Evolutionary conservation across 2,113 vertebrate genomes (phyloP), one percentile per base, ranked within the genome.

Genomic region (Macquaria ambigua): DNA sequence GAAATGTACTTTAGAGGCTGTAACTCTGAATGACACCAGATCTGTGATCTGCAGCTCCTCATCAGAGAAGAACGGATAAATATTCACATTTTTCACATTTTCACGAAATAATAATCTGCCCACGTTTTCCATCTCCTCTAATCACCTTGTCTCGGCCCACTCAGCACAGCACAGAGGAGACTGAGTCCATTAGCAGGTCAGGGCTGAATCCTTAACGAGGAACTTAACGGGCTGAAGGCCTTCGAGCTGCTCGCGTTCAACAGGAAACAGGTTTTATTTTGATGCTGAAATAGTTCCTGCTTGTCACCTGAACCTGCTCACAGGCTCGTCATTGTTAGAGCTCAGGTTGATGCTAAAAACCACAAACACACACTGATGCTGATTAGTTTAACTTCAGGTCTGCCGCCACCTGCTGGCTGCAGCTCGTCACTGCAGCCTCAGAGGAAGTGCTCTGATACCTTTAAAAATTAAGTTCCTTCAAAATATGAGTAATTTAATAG

Each of bases 401-500:
- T 61, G 63, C 50, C 48, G 1, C 85, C 85, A 46, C 41, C 85
- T 77, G 67, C 61, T 83, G 89, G 79, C 72, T 7, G 69, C 67
- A 71, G 55, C 37, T 15, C 0, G 0, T 6, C 34, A 58, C 78
- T 84, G 74, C 85, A 53, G 63, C 52, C 34, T 39, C 6, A 20
- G 4, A 34, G 10, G 61, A 50, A 1, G 48, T 1, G 14, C 43
- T 46, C 43, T 15, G 48, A 4, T 37, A 37, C 37, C 37, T 37
- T 37, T 37, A 37, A 37, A 39, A 52, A 16, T 52, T 21, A 6
- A 9, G 11, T 5, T 58, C 11, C 56, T 28, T 58, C 6, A 8
- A 15, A 16, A 9, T 4, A 62, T 9, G 3, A 1, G 1, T 34
- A 0, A 8, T 62, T 34, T 9, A 8, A 31, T 16, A 5, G 14